phyloP scores from a whole-genome alignment of 1,140 invertebrate species.

The Zaprionus vittiger region DNA sequence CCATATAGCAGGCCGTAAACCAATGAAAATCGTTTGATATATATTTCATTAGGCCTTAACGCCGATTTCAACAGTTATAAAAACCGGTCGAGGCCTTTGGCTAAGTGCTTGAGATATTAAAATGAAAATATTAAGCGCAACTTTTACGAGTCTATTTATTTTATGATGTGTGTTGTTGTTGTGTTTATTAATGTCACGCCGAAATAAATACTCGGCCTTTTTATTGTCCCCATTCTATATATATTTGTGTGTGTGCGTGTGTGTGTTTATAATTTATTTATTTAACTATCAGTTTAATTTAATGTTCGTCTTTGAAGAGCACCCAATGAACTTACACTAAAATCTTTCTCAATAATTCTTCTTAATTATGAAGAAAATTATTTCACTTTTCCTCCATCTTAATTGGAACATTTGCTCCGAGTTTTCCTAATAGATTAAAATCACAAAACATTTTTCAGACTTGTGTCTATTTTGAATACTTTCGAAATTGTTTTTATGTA shows the following conservation, averaged over 20 bases:
- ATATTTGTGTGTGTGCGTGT: background rate
- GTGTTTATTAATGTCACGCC: conserved; percentile 33
- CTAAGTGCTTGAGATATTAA: conserved; percentile 29
- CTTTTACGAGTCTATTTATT: conserved; percentile 36
- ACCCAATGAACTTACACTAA: conserved; percentile 1
- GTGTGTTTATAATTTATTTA: background rate
- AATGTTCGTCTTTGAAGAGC: background rate
- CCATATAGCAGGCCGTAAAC: conserved; percentile 14
- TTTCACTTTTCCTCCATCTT: background rate
- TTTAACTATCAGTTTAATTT: conserved; percentile 18
- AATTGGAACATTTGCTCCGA: background rate
- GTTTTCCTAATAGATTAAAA: conserved; percentile 1
- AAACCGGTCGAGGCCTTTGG: conserved; percentile 4
- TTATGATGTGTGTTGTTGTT: conserved; percentile 37
- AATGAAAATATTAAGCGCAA: conserved; percentile 11
- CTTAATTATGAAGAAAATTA: conserved; percentile 6
- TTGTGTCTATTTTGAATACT: background rate
- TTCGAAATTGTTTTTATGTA: background rate
- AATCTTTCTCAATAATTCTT: conserved; percentile 15
- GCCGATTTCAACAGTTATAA: conserved; percentile 21
- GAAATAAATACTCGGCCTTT: conserved; percentile 9
- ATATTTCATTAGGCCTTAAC: conserved; percentile 18
- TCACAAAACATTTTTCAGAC: background rate
- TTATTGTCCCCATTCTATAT: background rate
- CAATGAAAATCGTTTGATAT: conserved; percentile 27